Evolutionary conservation across 2,113 vertebrate species (phyloP), one percentile per base, ranked within the genome.

Genomic region (Sinocyclocheilus maitianheensis): DNA sequence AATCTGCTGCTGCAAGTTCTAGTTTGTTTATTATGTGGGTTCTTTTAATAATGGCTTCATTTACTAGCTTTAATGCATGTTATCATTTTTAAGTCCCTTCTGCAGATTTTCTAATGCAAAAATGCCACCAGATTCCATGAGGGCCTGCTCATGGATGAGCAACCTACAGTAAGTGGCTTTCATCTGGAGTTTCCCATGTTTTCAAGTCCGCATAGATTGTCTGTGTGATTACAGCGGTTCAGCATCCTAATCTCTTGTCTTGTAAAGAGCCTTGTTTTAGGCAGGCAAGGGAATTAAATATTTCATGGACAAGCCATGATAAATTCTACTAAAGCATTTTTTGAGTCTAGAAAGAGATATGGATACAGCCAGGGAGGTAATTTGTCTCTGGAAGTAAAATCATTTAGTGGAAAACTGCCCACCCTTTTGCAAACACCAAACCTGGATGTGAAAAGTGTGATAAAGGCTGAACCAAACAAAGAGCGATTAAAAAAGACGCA

Each of bases 321-420:
- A 22, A 78, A 80, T 87, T 82, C 34, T 30, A 43, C 82, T 67
- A 85, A 85, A 18, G 16, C 4, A 34, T 80, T 82, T 65, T 72
- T 75, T 16, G 58, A 62, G 22, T 77, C 34, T n/a, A 43, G 63
- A 63, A 78, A 67, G 53, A 16, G 75, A 77, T 69, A 43, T 24
- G 13, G 16, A 78, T 34, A 75, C 53, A 60, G 74, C 22, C 62
- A 62, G 26, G 55, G 26, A 84, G 20, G 13, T 37, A 34, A 76
- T 89, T 71, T 88, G 84, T 85, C 84, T 89, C 84, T 83, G 88
- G 87, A 90, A 91, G 83, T 87, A 88, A 87, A 85, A 82, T 87
- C 89, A 84, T 89, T 88, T 88, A 72, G 77, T 55, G 87, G 80
- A 89, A 85, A 83, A 82, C 83, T 83, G 87, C 90, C 89, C 84